Evolutionary conservation across 2,888 invertebrate species (phyloP).

Genomic region (Patella caerulea): DNA sequence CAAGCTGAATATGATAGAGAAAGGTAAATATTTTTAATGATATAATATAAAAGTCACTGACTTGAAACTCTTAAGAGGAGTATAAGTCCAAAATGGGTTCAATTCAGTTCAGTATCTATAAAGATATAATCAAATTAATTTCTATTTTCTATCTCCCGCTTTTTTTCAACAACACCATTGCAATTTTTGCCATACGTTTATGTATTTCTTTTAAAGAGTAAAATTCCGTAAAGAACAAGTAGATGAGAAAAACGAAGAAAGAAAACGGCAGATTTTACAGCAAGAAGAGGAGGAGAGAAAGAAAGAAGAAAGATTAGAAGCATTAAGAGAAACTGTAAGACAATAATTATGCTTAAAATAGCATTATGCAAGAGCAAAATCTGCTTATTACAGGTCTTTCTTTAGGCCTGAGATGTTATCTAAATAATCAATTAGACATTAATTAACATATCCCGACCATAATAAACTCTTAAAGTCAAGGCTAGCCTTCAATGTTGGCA

Average conservation of each 20-base stretch:
- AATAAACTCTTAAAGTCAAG: too few species aligned
- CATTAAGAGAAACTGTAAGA: conserved; percentile 58
- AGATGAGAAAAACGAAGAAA: conserved; percentile 55
- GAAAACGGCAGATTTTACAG: conserved; percentile 49
- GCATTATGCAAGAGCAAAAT: too few species aligned
- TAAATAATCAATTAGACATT: too few species aligned
- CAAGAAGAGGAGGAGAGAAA: conserved; percentile 55
- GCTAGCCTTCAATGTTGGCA: too few species aligned
- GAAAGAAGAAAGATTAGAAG: conserved; percentile 64
- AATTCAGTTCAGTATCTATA: too few species aligned
- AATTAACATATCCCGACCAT: too few species aligned
- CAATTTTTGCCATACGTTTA: background rate
- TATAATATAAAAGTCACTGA: background rate
- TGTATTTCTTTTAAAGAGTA: conserved; percentile 44
- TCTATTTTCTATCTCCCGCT: too few species aligned
- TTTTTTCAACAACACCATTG: background rate
- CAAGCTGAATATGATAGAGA: conserved; percentile 65
- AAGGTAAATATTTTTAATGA: conserved; percentile 44
- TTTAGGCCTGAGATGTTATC: too few species aligned
- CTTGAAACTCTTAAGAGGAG: too few species aligned
- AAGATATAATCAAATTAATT: too few species aligned
- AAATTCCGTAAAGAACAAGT: conserved; percentile 59
- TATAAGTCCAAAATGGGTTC: too few species aligned
- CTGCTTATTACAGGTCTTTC: too few species aligned
- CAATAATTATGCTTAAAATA: background rate